A percentile compares a stretch with the other conserved stretches of the same genome.
These are phyloP conservation scores for Mareca strepera DNA, from an alignment of 2,797 vertebrate species.

Conservation along the genomic window DNA sequence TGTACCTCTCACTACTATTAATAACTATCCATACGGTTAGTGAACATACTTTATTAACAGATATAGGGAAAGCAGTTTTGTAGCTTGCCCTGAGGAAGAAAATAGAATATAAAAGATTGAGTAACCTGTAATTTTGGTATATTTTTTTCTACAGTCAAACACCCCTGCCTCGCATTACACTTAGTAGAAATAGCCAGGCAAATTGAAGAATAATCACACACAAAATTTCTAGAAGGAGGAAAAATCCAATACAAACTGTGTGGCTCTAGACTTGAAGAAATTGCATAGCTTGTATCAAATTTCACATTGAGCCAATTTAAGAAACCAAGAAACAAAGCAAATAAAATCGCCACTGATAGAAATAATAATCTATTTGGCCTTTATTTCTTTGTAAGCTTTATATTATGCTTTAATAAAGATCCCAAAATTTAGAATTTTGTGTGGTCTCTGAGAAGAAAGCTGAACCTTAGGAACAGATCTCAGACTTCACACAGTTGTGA, in stretches of 20 bases:
- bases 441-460: background rate
- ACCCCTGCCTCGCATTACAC: background rate
- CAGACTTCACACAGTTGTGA: background rate
- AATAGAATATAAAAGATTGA: background rate
- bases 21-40: fast-evolving
- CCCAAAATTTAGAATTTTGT: background rate
- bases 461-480: background rate
- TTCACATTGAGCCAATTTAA: conserved; percentile 21
- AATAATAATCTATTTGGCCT: background rate
- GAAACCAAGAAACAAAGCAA: background rate
- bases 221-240: background rate
- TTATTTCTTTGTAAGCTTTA: background rate
- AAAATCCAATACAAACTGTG: background rate
- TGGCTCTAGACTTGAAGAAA: background rate
- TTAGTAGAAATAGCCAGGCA: background rate
- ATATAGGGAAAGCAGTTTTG: background rate
- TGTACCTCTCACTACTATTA: background rate
- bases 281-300: background rate
- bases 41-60: background rate
- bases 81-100: background rate
- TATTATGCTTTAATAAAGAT: background rate
- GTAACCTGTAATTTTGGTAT: conserved; percentile 5
- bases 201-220: background rate
- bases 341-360: background rate
- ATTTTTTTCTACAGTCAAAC: background rate